A percentile compares a stretch with the other conserved stretches of the same genome.
phyloP scores from a whole-genome alignment of 1,140 invertebrate species.

The Chelonus insularis region DNA sequence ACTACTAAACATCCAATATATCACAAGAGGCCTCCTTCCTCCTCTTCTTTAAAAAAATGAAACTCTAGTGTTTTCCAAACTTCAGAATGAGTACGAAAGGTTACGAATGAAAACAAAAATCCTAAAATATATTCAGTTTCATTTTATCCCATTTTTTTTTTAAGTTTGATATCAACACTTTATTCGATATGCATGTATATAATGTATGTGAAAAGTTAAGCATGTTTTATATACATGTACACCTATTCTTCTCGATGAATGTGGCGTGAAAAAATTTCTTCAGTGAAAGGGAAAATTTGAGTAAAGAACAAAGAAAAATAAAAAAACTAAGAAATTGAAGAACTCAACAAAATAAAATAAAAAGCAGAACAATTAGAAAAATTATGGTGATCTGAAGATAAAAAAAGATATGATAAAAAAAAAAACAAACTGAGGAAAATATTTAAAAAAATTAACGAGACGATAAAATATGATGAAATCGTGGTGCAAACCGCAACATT shows the following conservation, averaged over 20 bases:
- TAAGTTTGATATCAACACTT: neutral
- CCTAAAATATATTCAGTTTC: constrained; percentile 12
- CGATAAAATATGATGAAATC: too few relatives aligned
- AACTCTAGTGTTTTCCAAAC: neutral
- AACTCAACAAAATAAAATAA: constrained; percentile 23
- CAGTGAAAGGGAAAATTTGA: constrained; percentile 1
- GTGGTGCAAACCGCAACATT: constrained; percentile 56
- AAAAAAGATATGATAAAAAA: constrained; percentile 42
- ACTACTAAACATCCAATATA: too few relatives aligned
- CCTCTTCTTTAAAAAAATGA: constrained; percentile 6
- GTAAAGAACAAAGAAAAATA: constrained; percentile 16
- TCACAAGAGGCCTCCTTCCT: constrained; percentile 30
- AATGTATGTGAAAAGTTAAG: neutral
- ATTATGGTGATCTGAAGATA: constrained; percentile 30
- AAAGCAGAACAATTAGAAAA: neutral
- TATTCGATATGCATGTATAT: constrained; percentile 14
- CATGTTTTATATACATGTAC: constrained; percentile 15
- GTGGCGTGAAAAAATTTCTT: neutral
- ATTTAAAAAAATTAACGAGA: too few relatives aligned
- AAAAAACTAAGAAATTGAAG: constrained; percentile 26
- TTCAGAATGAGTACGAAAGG: too few relatives aligned
- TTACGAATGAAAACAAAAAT: constrained; percentile 2
- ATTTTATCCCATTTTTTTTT: constrained; percentile 7
- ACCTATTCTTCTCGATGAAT: neutral
- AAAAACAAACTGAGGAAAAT: too few relatives aligned